Percentiles rank a stretch among this genome's conserved stretches.
These are phyloP conservation scores for Lepus timidus DNA, from an alignment of 2,113 vertebrate species.

Conservation along the genomic window DNA sequence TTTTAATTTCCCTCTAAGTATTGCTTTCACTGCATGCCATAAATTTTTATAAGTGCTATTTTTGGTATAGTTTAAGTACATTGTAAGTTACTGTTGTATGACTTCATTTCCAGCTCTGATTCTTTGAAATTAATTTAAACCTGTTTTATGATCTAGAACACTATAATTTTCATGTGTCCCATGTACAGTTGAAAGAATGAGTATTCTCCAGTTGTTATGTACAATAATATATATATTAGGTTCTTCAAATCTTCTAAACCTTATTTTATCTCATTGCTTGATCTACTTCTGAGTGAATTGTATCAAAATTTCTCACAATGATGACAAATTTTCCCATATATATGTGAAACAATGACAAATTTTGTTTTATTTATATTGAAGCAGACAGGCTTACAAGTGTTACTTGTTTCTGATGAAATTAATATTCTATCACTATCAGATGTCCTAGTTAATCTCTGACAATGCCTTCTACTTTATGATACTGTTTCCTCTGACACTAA, in stretches of 20 bases:
- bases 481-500: not conserved
- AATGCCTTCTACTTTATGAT: not conserved
- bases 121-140: not conserved
- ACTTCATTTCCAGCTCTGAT: not conserved
- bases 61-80: not conserved
- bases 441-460: not conserved
- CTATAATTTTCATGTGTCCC: not conserved
- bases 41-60: not conserved
- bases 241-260: not conserved
- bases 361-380: not conserved
- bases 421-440: not conserved
- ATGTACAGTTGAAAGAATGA: not conserved
- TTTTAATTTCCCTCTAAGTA: conserved; percentile 17
- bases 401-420: not conserved
- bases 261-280: not conserved
- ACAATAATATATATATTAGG: not conserved
- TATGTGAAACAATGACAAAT: not conserved
- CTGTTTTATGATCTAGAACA: not conserved
- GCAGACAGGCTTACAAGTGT: not conserved
- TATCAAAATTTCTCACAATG: not conserved
- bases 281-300: not conserved
- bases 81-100: not conserved
- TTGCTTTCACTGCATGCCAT: not conserved
- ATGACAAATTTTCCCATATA: not conserved
- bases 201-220: not conserved